Conservation (phyloP, 2,888 invertebrate species). For the Odontocolon sp. region DNA sequence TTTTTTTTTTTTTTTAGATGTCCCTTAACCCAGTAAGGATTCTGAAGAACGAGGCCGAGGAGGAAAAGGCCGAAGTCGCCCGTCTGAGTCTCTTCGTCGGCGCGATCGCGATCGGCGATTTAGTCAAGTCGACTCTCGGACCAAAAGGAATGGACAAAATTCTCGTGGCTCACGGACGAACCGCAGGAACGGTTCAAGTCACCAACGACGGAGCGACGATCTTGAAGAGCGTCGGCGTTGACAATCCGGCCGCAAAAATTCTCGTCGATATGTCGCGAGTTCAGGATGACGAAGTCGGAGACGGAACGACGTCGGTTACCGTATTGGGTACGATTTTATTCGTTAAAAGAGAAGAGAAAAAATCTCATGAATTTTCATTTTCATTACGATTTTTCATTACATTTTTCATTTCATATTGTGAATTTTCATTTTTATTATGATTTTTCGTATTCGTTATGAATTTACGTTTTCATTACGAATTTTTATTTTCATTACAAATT, state of each 20-base stretch:
- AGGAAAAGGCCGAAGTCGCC: slow-evolving; percentile 98
- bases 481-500: slow-evolving; percentile 33
- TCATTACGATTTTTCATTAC: too few species aligned
- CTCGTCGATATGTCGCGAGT: slow-evolving; percentile 99
- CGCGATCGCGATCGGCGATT: slow-evolving; percentile 98
- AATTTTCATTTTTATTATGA: too few species aligned
- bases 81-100: slow-evolving; percentile 99
- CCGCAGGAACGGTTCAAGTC: slow-evolving; percentile 93
- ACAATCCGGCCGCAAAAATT: slow-evolving; percentile 99
- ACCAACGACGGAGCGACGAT: slow-evolving; percentile 99
- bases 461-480: slow-evolving; percentile 10
- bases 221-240: slow-evolving; percentile 96
- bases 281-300: slow-evolving; percentile 99
- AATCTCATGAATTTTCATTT: too few species aligned
- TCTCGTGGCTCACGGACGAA: slow-evolving; percentile 90
- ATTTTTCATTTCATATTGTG: too few species aligned
- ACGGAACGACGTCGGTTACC: slow-evolving; percentile 99
- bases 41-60: slow-evolving; percentile 97
- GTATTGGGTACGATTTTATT: slow-evolving; percentile 86
- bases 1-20: slow-evolving; percentile 82
- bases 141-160: slow-evolving; percentile 99
- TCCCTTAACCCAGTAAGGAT: slow-evolving; percentile 97
- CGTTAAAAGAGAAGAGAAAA: too few species aligned
- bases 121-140: slow-evolving; percentile 98
- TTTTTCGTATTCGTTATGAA: too few species aligned